Evolutionary conservation across 2,888 invertebrate species (phyloP).

Genomic region (Catocala sponsa): DNA sequence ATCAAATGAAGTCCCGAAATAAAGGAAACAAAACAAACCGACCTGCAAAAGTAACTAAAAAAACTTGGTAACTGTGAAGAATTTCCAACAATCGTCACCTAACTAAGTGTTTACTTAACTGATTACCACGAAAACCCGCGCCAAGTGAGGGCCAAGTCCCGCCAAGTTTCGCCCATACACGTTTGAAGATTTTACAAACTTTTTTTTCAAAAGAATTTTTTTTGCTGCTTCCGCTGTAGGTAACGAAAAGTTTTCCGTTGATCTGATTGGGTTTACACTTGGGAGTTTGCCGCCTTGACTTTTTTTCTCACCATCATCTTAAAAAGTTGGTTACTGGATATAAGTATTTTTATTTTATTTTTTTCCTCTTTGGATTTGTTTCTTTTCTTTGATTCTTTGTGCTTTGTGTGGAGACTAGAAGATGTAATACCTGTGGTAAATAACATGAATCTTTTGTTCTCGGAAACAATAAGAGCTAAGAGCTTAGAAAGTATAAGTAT

Average conservation of each 20-base stretch:
- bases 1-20: conserved; percentile 26
- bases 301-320: conserved; percentile 38
- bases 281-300: conserved; percentile 39
- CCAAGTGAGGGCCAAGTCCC: conserved; percentile 23
- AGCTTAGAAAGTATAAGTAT: background rate
- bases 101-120: conserved; percentile 54
- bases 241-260: conserved; percentile 42
- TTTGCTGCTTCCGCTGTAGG: conserved; percentile 30
- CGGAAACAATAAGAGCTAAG: conserved; percentile 13
- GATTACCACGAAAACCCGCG: conserved; percentile 42
- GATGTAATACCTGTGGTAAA: conserved; percentile 17
- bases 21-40: conserved; percentile 32
- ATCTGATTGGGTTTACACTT: conserved; percentile 46
- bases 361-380: conserved; percentile 39
- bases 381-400: conserved; percentile 34
- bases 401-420: conserved; percentile 27
- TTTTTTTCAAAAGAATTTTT: conserved; percentile 37
- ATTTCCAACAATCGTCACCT: conserved; percentile 44
- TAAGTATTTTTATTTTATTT: conserved; percentile 36
- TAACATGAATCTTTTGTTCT: conserved; percentile 16
- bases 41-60: conserved; percentile 30
- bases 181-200: conserved; percentile 43
- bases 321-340: conserved; percentile 32
- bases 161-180: conserved; percentile 41
- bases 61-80: conserved; percentile 29